phyloP scores from a whole-genome alignment of 37 sponge, comb jelly and placozoan genomes.

The Eunapius fragilis region DNA sequence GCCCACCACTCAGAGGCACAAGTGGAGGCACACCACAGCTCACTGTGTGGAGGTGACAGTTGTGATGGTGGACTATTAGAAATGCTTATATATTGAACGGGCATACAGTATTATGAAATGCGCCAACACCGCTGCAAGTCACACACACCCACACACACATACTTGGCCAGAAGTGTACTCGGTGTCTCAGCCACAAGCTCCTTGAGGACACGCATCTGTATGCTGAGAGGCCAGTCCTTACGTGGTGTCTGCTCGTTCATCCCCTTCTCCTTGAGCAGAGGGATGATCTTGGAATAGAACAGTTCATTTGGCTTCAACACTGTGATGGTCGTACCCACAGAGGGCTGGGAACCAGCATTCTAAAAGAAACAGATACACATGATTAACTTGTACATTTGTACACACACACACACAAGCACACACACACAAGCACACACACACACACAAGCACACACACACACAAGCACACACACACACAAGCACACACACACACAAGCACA shows the following conservation, averaged over 20 bases:
- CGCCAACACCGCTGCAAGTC: neutral
- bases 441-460: neutral
- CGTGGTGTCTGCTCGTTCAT: constrained; percentile 78
- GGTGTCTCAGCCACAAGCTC: constrained; percentile 93
- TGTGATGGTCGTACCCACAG: constrained; percentile 47
- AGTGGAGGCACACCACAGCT: constrained; percentile 93
- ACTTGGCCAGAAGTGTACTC: constrained; percentile 84
- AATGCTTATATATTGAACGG: neutral
- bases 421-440: constrained; percentile 9
- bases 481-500: too few species aligned
- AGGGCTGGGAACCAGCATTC: constrained; percentile 62
- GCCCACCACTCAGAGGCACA: constrained; percentile 98
- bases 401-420: neutral
- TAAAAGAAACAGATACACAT: neutral
- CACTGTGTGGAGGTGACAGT: constrained; percentile 46
- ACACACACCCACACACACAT: constrained; percentile 15
- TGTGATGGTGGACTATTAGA: neutral
- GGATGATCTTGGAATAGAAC: constrained; percentile 90
- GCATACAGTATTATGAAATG: too few species aligned
- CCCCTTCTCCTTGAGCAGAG: constrained; percentile 84
- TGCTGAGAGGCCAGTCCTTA: constrained; percentile 88
- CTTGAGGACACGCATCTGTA: constrained; percentile 84
- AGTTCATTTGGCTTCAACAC: constrained; percentile 88
- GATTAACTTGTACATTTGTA: neutral
- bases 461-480: neutral